Evolutionary conservation across 2,113 vertebrate species (phyloP).

Genomic region (Zosterops japonicus): DNA sequence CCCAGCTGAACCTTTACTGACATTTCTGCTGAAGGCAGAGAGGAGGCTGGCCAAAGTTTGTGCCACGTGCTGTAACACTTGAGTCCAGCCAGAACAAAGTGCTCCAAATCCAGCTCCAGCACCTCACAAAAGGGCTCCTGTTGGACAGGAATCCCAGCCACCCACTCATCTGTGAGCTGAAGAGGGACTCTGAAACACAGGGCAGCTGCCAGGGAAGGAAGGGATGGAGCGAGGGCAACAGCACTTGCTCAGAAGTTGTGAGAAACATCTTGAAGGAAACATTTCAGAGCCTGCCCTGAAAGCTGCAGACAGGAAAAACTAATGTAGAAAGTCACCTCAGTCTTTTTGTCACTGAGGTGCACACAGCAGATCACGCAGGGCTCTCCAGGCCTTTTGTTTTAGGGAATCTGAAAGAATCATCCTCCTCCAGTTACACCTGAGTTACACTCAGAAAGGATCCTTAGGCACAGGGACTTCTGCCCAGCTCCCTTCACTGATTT

Average conservation of each 20-base stretch:
- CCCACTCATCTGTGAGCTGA: constrained; percentile 18
- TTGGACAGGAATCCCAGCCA: constrained; percentile 38
- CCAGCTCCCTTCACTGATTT: background rate
- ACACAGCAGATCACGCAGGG: background rate
- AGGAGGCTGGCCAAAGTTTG: background rate
- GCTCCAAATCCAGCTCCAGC: constrained; percentile 29
- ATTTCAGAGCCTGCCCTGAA: background rate
- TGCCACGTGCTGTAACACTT: constrained; percentile 20
- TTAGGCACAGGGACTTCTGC: background rate
- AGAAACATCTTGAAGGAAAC: background rate
- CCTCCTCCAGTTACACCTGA: background rate
- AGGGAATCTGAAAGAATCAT: background rate
- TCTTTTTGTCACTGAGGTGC: background rate
- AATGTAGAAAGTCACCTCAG: background rate
- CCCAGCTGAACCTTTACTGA: background rate
- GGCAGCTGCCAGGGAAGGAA: constrained; percentile 26
- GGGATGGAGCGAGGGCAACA: background rate
- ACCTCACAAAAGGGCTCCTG: constrained; percentile 70
- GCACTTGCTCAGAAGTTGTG: background rate
- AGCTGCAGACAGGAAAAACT: background rate
- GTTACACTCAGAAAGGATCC: background rate
- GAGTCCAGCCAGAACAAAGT: constrained; percentile 38
- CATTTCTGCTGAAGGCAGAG: constrained; percentile 33
- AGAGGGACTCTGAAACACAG: background rate
- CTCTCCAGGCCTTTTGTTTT: background rate